Conservation (phyloP, 2,888 invertebrate species). For the Leptarthrus brevirostris region DNA sequence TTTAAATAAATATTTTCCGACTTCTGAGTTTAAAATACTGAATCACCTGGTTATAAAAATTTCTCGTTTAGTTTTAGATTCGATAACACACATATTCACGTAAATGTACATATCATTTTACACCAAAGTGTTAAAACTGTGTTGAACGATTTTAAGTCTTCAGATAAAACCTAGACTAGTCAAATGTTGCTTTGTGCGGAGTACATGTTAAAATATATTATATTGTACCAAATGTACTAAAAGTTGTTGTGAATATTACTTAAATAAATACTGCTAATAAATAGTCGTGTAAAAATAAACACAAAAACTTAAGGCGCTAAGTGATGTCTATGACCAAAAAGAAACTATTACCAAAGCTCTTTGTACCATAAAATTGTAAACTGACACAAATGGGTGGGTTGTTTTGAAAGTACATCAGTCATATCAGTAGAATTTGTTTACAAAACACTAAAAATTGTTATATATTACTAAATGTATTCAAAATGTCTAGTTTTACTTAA, state of each 20-base stretch:
- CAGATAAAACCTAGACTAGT: conserved; percentile 21
- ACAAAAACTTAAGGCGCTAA: neutral
- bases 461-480: conserved; percentile 22
- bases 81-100: neutral
- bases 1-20: too few relatives aligned
- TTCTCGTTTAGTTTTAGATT: neutral
- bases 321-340: conserved; percentile 23
- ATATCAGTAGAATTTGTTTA: conserved; percentile 43
- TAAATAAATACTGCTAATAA: neutral
- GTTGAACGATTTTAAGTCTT: conserved; percentile 5
- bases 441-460: conserved; percentile 35
- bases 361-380: conserved; percentile 12
- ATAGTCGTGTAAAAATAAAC: neutral
- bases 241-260: conserved; percentile 38
- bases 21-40: too few relatives aligned
- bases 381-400: neutral
- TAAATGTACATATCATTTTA: conserved; percentile 46
- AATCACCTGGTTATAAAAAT: neutral
- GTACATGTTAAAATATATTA: neutral
- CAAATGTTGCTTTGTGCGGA: neutral
- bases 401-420: conserved; percentile 27
- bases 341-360: neutral
- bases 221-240: neutral
- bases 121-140: conserved; percentile 29
- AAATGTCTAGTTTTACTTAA: conserved; percentile 15